These are phyloP conservation scores for Podarcis raffonei DNA, from an alignment of 2,113 vertebrate genomes.

Conservation along the genomic window DNA sequence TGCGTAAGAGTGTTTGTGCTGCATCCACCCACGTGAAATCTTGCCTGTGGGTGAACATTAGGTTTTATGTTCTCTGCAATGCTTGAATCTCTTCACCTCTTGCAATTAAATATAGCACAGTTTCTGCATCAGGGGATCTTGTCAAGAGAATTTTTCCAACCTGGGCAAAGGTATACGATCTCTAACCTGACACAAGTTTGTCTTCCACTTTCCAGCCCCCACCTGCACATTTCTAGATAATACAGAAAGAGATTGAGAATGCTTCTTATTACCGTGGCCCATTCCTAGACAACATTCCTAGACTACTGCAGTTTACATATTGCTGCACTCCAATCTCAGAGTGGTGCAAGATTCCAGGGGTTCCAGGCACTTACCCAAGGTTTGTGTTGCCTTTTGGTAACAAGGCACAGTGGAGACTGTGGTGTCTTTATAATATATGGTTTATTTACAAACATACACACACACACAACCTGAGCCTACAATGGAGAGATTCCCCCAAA, in stretches of 20 bases:
- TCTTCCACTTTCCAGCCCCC: constrained; percentile 15
- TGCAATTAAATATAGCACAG: constrained; percentile 45
- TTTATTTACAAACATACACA: too few relatives aligned
- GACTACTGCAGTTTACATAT: too few relatives aligned
- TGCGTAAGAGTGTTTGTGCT: constrained; percentile 60
- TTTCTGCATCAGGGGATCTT: constrained; percentile 22
- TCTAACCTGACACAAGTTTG: constrained; percentile 17
- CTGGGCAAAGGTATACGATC: constrained; percentile 16
- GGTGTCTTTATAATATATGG: too few relatives aligned
- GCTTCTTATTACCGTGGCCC: background rate
- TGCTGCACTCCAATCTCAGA: too few relatives aligned
- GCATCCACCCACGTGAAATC: constrained; percentile 66
- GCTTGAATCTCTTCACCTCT: constrained; percentile 51
- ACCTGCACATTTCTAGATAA: background rate
- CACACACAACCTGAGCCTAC: too few relatives aligned
- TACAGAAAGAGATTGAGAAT: background rate
- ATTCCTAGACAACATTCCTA: background rate
- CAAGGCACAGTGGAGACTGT: too few relatives aligned
- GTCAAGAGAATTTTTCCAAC: constrained; percentile 6
- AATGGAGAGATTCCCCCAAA: too few relatives aligned
- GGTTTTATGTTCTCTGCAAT: constrained; percentile 56
- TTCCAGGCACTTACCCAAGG: too few relatives aligned
- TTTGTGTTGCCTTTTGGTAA: too few relatives aligned
- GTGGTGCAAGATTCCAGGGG: too few relatives aligned
- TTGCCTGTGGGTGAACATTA: constrained; percentile 64